Evolutionary conservation across 2,888 invertebrate species (phyloP), one percentile per base, ranked within the genome.

Genomic region (Fragum sueziense): DNA sequence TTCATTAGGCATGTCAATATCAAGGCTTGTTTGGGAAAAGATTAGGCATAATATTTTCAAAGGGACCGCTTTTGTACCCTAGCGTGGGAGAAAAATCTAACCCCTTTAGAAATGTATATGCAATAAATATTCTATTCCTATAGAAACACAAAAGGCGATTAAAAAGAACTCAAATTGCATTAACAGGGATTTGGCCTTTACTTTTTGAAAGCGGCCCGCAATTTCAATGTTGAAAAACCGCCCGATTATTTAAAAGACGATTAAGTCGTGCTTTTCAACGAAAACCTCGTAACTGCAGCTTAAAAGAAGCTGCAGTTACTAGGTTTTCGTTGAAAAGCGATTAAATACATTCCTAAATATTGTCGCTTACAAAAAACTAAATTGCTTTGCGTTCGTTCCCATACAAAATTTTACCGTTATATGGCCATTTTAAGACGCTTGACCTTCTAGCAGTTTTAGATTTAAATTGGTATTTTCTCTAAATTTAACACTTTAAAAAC

Each of bases 91-190:
- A 70, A 70, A 33, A 27, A n/a, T n/a, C 41, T 57, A n/a, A 29
- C 41, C 41, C 65, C 41, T 65, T 65, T 65, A 27, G 65, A 65
- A 33, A 34, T 54, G 70, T 54, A 72, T 72, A 72, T 72, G 62
- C 72, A 72, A 72, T 72, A 72, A 72, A 72, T 72, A 72, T 72
- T 72, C 61, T 41, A 72, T 72, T 72, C 62, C 61, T 61, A 61
- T 61, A 47, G 61, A 29, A 29, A 62, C 72, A 72, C 61, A 72
- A 62, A 61, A 61, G 47, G 14, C 72, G 72, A 62, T 59, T 72
- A 70, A 54, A 61, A 72, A 61, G 61, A 61, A 61, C 37, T 72
- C 72, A 62, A 61, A 72, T 72, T 72, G 61, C 62, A 62, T 62
- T 72, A 70, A 65, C 29, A 41, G 33, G 65, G 65, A 65, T 65